A percentile compares a stretch with the other conserved stretches of the same genome.
These are phyloP conservation scores for Poeciliopsis occidentalis DNA, from an alignment of 2,113 vertebrate species.

Conservation along the genomic window DNA sequence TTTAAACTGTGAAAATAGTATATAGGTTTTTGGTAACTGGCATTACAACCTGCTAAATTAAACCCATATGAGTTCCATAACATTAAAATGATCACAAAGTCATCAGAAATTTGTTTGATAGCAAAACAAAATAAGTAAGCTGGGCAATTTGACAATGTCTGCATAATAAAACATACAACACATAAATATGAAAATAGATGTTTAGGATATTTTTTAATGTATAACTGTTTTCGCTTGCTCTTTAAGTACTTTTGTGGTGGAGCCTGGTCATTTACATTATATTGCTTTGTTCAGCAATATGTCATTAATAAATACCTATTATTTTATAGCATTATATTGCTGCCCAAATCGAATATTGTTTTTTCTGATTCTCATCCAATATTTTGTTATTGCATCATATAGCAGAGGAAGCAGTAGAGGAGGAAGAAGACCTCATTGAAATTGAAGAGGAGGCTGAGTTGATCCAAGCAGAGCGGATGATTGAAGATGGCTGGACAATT, in stretches of 20 bases:
- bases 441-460: conserved; percentile 89
- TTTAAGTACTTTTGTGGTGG: not conserved
- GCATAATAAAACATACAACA: not conserved
- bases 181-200: not conserved
- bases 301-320: not conserved
- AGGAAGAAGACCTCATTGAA: conserved; percentile 79
- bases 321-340: not conserved
- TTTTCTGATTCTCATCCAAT: conserved; percentile 1
- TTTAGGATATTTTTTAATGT: not conserved
- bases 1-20: not conserved
- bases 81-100: not conserved
- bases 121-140: not conserved
- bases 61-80: conserved; percentile 5
- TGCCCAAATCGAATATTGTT: not conserved
- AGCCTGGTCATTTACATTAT: not conserved
- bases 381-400: not conserved
- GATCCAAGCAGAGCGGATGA: conserved; percentile 87
- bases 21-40: not conserved
- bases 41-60: not conserved
- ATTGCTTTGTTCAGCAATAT: not conserved
- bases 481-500: conserved; percentile 79
- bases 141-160: not conserved
- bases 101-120: not conserved
- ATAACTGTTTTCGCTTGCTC: not conserved
- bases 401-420: conserved; percentile 56